Percentiles rank a stretch among this genome's conserved stretches.
phyloP scores from a whole-genome alignment of 1,140 invertebrate genomes.

The Laupala kohalensis region DNA sequence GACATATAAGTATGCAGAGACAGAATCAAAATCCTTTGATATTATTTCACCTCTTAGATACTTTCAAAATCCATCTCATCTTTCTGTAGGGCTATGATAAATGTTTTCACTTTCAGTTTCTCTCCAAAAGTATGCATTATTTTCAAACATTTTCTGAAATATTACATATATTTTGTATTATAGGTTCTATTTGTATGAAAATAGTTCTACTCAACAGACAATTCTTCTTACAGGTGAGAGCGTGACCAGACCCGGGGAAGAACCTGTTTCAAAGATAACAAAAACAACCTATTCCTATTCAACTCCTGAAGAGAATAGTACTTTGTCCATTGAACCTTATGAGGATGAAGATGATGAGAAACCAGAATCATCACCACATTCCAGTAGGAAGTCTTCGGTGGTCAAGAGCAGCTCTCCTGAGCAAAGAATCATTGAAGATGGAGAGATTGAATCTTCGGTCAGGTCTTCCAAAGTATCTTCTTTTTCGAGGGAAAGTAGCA shows the following conservation, averaged over 20 bases:
- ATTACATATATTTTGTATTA: too few species aligned
- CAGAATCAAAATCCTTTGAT: too few species aligned
- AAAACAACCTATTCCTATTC: conserved; percentile 40
- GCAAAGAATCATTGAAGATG: background rate
- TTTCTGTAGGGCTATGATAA: too few species aligned
- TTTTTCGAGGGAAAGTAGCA: background rate
- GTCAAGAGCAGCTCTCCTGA: background rate
- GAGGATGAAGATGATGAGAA: conserved; percentile 9
- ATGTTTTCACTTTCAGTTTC: too few species aligned
- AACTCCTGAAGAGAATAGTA: conserved; percentile 16
- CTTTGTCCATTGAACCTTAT: conserved; percentile 5
- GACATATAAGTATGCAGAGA: too few species aligned
- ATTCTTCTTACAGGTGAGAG: conserved; percentile 6
- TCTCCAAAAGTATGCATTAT: too few species aligned
- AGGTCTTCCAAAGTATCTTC: conserved; percentile 2
- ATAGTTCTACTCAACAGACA: background rate
- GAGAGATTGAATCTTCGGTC: background rate
- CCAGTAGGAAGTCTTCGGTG: conserved; percentile 1
- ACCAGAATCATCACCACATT: background rate
- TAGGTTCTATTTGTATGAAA: too few species aligned
- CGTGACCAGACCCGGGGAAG: conserved; percentile 31
- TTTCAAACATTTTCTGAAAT: too few species aligned
- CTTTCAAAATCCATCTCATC: too few species aligned
- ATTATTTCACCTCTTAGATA: too few species aligned
- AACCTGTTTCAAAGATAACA: conserved; percentile 47